Percentiles rank a stretch among this genome's conserved stretches.
Conservation (phyloP, 2,113 vertebrate genomes). For the Otocyon megalotis region DNA sequence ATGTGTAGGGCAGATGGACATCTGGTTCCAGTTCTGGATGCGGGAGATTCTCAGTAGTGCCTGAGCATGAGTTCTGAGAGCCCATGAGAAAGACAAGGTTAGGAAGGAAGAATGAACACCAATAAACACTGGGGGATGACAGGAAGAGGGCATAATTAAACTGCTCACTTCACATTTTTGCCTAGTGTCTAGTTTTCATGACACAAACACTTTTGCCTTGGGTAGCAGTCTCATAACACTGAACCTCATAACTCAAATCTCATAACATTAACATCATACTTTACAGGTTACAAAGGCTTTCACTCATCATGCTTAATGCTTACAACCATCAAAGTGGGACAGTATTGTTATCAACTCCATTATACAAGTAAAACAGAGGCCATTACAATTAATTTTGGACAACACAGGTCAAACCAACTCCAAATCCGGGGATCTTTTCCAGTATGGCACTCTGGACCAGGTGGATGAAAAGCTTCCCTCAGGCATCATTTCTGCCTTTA, state of each 20-base stretch:
- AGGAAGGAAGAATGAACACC: not conserved
- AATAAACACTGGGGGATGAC: not conserved
- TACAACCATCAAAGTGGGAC: not conserved
- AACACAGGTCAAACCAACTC: not conserved
- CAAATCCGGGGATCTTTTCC: not conserved
- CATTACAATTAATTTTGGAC: not conserved
- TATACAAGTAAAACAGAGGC: not conserved
- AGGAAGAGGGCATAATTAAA: not conserved
- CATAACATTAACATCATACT: not conserved
- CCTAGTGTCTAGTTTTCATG: not conserved
- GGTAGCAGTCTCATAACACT: not conserved
- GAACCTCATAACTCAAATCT: not conserved
- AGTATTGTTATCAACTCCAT: not conserved
- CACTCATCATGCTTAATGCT: not conserved
- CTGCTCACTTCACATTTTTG: not conserved
- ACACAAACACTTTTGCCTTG: not conserved
- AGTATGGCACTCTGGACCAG: not conserved
- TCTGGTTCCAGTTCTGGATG: not conserved
- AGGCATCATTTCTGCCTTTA: not conserved
- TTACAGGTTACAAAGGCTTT: not conserved
- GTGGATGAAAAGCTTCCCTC: not conserved
- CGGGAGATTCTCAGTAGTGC: not conserved
- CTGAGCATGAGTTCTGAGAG: not conserved
- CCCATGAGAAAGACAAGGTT: rapidly evolving
- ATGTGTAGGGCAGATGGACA: not conserved